Base-by-base conservation (phyloP, 2,888 invertebrate genomes). In the Conomelus anceps region DNA sequence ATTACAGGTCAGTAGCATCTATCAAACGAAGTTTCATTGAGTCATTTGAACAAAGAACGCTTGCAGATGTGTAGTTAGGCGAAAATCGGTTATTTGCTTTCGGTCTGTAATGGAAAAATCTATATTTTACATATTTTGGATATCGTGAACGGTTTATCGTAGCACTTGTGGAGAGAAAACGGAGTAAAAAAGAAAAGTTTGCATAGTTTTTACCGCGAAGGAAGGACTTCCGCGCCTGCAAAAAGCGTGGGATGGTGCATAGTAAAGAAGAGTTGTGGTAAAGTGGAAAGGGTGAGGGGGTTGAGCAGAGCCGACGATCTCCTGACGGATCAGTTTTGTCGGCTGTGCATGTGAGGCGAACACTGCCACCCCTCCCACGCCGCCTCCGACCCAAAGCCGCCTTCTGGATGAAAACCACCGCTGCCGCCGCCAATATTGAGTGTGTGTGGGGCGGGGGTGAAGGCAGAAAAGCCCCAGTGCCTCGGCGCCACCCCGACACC, bases 311-410 rank as follows among this genome's bases (percentile, higher is more conserved):
- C 63, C 63, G 63, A 63, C 63, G 63, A 63, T 63, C 22, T 22
- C 23, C 24, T 86, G 86, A 29, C 29, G 24, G 26, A 29, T 24
- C 85, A 24, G 85, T 85, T 85, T 85, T 85, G 86, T 86, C 24
- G 86, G 86, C 22, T 86, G 86, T 86, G 86, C 86, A 26, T 86
- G 24, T 86, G 22, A 86, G 86, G 41, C 41, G 41, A 26, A 17
- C 41, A 17, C 3, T 41, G 41, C 41, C 41, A 13, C 41, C 17
- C 41, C 41, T 41, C 41, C 7, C 41, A 26, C 63, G 63, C 63
- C 63, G 63, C 63, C 63, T 34, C 63, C 63, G 63, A 63, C 63
- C 63, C n/a, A 63, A 63, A 63, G 63, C 63, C 63, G 63, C 63
- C 63, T 63, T 63, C n/a, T 63, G 63, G 63, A 63, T 63, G 63